Conservation (phyloP, 2,797 vertebrate species). For the Mareca penelope region DNA sequence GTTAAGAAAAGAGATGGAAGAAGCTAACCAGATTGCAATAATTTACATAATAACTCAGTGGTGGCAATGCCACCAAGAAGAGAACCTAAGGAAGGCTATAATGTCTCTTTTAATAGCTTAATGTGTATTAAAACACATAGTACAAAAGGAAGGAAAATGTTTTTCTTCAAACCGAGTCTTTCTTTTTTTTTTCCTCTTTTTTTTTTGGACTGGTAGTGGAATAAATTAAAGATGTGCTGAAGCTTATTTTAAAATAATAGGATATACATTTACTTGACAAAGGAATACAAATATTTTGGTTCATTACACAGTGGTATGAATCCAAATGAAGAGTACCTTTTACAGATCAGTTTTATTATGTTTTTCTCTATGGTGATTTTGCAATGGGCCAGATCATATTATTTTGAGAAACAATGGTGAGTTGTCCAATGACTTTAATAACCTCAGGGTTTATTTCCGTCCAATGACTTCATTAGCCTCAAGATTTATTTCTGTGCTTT, state of each 20-base stretch:
- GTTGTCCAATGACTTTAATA: background rate
- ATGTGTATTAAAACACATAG: conserved; percentile 49
- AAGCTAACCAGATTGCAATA: conserved; percentile 83
- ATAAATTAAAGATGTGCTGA: conserved; percentile 25
- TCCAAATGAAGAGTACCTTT: background rate
- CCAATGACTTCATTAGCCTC: background rate
- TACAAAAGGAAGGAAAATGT: conserved; percentile 69
- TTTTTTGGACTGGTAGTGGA: background rate
- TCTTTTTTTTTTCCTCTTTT: background rate
- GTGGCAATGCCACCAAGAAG: conserved; percentile 70
- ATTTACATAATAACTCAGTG: conserved; percentile 84
- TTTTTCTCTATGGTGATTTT: background rate
- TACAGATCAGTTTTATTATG: background rate
- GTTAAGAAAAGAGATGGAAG: conserved; percentile 77
- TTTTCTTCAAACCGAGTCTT: conserved; percentile 68
- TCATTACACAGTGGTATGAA: background rate
- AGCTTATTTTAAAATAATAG: conserved; percentile 31
- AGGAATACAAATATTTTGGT: background rate
- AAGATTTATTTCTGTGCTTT: background rate
- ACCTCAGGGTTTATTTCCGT: background rate
- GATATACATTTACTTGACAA: background rate
- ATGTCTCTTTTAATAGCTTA: conserved; percentile 69
- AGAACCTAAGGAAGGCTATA: conserved; percentile 66
- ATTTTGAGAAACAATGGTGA: background rate
- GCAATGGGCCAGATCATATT: background rate